These are phyloP conservation scores for Pteria penguin DNA, from an alignment of 2,888 invertebrate genomes.

Conservation along the genomic window DNA sequence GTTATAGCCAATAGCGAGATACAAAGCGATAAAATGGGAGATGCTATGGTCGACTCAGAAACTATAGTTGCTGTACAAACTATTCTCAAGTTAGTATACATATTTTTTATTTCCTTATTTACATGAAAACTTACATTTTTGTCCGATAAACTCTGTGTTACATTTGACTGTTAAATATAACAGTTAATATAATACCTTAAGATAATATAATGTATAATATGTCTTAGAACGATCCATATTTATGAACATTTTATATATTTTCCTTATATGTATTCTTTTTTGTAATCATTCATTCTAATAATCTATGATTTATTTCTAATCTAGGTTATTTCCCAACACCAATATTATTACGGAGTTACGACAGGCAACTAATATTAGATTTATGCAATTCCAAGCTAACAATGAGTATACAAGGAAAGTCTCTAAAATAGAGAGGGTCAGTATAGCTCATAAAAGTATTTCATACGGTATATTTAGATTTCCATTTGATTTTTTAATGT, in stretches of 20 bases:
- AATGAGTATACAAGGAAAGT: constrained; percentile 97
- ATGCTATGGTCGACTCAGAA: constrained; percentile 96
- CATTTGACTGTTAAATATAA: too few species aligned
- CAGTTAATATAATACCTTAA: too few species aligned
- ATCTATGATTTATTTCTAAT: constrained; percentile 1
- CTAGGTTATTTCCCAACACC: constrained; percentile 97
- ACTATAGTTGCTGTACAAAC: constrained; percentile 99
- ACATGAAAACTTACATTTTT: too few species aligned
- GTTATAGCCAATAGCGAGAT: constrained; percentile 96
- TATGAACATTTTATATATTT: too few species aligned
- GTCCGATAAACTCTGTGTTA: too few species aligned
- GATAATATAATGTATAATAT: too few species aligned
- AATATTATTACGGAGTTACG: constrained; percentile 98
- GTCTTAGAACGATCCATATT: too few species aligned
- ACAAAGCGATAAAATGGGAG: constrained; percentile 96
- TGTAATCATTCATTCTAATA: too few species aligned
- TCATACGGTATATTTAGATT: too few species aligned
- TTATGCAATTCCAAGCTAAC: constrained; percentile 98
- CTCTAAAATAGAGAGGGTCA: constrained; percentile 99
- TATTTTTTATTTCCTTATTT: too few species aligned
- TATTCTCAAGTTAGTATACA: constrained; percentile 92
- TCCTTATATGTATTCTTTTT: too few species aligned
- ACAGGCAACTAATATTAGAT: constrained; percentile 98
- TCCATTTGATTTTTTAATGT: too few species aligned
- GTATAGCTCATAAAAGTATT: background rate